A percentile compares a stretch with the other conserved stretches of the same genome.
These are phyloP conservation scores for Steatocranus sp. DNA, from an alignment of 2,797 vertebrate genomes.

Conservation along the genomic window DNA sequence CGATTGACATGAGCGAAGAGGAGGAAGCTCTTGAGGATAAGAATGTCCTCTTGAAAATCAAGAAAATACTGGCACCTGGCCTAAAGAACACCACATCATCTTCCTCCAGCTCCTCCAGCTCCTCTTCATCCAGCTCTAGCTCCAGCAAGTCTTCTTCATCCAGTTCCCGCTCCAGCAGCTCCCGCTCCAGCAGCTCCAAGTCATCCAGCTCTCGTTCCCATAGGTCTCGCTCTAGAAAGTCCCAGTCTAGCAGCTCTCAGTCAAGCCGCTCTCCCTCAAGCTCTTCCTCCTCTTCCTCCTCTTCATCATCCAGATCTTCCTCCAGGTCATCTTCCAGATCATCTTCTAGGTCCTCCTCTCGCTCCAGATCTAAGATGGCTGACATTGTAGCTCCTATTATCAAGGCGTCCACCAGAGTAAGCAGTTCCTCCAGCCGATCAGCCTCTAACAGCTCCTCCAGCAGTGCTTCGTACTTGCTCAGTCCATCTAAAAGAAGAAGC, in stretches of 20 bases:
- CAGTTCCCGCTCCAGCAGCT: neutral
- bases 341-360: conserved; percentile 38
- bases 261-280: conserved; percentile 8
- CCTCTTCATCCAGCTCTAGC: neutral
- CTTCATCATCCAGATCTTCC: conserved; percentile 54
- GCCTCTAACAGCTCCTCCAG: conserved; percentile 9
- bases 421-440: no score
- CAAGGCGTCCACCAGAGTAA: conserved; percentile 14
- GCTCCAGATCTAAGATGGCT: neutral
- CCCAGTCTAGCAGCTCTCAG: conserved; percentile 19
- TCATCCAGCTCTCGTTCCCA: neutral
- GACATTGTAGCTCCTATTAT: neutral
- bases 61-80: conserved; percentile 72
- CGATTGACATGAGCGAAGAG: conserved; percentile 48
- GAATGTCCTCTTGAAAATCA: conserved; percentile 74
- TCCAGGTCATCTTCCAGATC: neutral
- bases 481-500: neutral
- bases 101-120: conserved; percentile 47
- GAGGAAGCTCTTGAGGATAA: conserved; percentile 62
- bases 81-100: conserved; percentile 37
- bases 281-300: conserved; percentile 27
- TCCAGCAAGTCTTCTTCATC: conserved; percentile 28
- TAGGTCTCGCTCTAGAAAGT: neutral
- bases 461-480: neutral
- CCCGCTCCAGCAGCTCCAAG: conserved; percentile 7